Base-by-base conservation (phyloP, 2,113 vertebrate species). In the Perognathus longimembris region DNA sequence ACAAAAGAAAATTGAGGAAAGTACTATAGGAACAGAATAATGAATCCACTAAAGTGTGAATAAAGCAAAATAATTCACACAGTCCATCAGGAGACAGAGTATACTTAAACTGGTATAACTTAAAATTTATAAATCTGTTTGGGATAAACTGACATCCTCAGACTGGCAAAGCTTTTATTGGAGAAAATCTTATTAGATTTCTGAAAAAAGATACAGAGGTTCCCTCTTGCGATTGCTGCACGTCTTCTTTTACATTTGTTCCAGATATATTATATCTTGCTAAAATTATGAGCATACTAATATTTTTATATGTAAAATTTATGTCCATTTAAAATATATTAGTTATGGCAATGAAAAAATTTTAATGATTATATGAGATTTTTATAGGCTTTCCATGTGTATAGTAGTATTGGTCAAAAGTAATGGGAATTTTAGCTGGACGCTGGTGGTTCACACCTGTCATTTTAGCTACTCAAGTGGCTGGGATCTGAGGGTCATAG, bases 261-360 rank as follows among this genome's bases (percentile, higher is more conserved):
- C n/a, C 57, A 76, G n/a, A 6, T n/a, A 26, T 69, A 4, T 32
- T 87, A 32, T 15, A 61, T 1, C 34, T 3, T 59, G 18, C 32
- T 50, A 59, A 71, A 50, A 87, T 80, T 71, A 61, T 89, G n/a
- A 91, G 45, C 17, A 85, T 81, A 59, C 28, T 70, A 67, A 42
- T 57, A 32, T 75, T 85, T 84, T 88, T 74, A 45, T 63, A 57
- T 85, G 71, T 76, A 74, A 73, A 78, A 59, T 5, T 82, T 75
- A 90, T 59, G 38, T 67, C 88, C 73, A 67, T 66, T 94, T 89
- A 57, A 90, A 90, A 93, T 57, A 59, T 83, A 59, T 59, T 17
- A 6, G 70, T 12, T 18, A 85, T 4, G 40, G 59, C 63, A 79
- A 40, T 69, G 45, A 95, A 88, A 45, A 71, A 78, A 30, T 89